These are phyloP conservation scores for Phengaris alcon DNA, from an alignment of 2,888 invertebrate species.

Conservation along the genomic window DNA sequence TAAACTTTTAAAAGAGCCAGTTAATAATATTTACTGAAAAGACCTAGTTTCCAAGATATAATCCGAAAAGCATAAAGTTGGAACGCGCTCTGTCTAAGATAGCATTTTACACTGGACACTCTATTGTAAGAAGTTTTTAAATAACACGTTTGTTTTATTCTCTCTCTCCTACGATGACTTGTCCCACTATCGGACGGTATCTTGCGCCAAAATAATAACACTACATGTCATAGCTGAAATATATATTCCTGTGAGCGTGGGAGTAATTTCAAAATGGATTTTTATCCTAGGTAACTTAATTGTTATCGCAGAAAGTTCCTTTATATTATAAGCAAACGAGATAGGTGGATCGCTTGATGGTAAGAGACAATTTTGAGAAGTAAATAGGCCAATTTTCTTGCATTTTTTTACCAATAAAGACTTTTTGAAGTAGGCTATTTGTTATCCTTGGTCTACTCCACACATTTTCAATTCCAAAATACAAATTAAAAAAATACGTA, in stretches of 20 bases:
- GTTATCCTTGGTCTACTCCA: too few species aligned
- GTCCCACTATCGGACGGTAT: slow-evolving; percentile 38
- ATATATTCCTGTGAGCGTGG: slow-evolving; percentile 51
- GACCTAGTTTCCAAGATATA: slow-evolving; percentile 9
- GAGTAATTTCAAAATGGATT: slow-evolving; percentile 69
- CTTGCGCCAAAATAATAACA: slow-evolving; percentile 46
- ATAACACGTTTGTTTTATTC: slow-evolving; percentile 34
- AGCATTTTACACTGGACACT: slow-evolving; percentile 23
- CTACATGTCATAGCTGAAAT: slow-evolving; percentile 49
- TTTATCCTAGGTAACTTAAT: slow-evolving; percentile 45
- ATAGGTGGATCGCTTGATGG: too few species aligned
- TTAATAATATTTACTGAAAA: not conserved
- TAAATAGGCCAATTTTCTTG: too few species aligned
- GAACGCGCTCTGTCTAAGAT: slow-evolving; percentile 17
- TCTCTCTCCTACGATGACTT: slow-evolving; percentile 30
- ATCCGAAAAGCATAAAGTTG: slow-evolving; percentile 23
- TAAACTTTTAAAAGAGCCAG: not conserved
- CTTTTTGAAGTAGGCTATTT: too few species aligned
- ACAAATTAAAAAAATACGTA: too few species aligned
- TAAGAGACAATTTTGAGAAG: too few species aligned
- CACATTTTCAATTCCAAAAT: too few species aligned
- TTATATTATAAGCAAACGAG: not conserved
- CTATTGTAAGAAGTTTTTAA: slow-evolving; percentile 26
- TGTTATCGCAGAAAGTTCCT: not conserved
- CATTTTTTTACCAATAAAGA: too few species aligned